Percentiles rank a stretch among this genome's conserved stretches.
Evolutionary conservation across 2,797 vertebrate species (phyloP).

Genomic region (Schizothorax lantsangensis): DNA sequence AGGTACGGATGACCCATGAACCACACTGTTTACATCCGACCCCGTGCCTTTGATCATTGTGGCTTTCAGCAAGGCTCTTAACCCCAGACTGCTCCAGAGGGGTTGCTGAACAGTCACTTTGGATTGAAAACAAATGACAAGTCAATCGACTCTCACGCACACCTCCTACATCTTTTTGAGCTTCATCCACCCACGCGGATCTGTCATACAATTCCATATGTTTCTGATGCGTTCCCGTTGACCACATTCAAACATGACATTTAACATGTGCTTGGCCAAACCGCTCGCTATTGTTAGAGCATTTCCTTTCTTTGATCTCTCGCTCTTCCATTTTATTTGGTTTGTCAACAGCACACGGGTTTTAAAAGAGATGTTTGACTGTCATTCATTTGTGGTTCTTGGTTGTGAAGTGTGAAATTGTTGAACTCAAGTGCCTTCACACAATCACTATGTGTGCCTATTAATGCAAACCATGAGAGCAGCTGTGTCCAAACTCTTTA

Average conservation of each 20-base stretch:
- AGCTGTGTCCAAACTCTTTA: not conserved
- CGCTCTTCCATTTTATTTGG: conserved; percentile 1
- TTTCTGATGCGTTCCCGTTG: conserved; percentile 6
- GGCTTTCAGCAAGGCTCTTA: not conserved
- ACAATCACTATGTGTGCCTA: not conserved
- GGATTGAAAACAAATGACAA: conserved; percentile 17
- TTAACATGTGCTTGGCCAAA: not conserved
- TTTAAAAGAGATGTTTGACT: not conserved
- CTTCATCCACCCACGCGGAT: not conserved
- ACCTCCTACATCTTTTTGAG: not conserved
- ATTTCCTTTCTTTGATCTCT: conserved; percentile 18
- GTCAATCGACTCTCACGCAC: not conserved
- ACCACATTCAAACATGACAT: conserved; percentile 14
- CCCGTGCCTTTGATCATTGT: conserved; percentile 18
- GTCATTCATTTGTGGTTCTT: conserved; percentile 7
- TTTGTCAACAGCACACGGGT: conserved; percentile 1
- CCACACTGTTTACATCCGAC: conserved; percentile 6
- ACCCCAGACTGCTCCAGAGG: conserved; percentile 11
- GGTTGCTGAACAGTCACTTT: not conserved
- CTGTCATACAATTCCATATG: not conserved
- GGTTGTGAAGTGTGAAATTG: not conserved
- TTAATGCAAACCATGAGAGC: conserved; percentile 6
- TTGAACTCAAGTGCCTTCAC: not conserved
- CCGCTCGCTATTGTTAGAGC: not conserved
- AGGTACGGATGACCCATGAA: conserved; percentile 15